Evolutionary conservation across 1,140 invertebrate genomes (phyloP).

Genomic region (Meteorus sp.): DNA sequence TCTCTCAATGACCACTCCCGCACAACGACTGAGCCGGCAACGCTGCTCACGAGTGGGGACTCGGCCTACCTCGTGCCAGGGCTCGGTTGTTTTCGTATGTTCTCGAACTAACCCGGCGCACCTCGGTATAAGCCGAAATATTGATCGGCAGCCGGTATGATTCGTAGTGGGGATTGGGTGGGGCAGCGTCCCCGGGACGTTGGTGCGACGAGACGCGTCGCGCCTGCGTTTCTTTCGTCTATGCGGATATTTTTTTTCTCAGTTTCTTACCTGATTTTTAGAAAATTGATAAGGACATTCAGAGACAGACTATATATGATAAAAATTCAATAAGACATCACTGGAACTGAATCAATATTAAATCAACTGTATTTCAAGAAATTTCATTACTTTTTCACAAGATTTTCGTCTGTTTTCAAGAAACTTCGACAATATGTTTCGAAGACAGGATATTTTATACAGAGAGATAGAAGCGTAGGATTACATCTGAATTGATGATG

Average conservation of each 20-base stretch:
- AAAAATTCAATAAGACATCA: background rate
- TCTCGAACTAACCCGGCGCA: slow-evolving; percentile 2
- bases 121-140: slow-evolving; percentile 26
- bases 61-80: slow-evolving; percentile 43
- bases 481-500: too few relatives aligned
- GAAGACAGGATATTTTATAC: too few relatives aligned
- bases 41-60: slow-evolving; percentile 43
- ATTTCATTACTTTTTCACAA: too few relatives aligned
- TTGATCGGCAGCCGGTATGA: slow-evolving; percentile 32
- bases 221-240: slow-evolving; percentile 11
- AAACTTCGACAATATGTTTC: too few relatives aligned
- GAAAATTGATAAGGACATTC: background rate
- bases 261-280: slow-evolving; percentile 9
- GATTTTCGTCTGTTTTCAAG: too few relatives aligned
- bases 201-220: slow-evolving; percentile 19
- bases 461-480: too few relatives aligned
- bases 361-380: too few relatives aligned
- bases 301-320: background rate
- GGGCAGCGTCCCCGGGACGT: slow-evolving; percentile 39
- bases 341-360: too few relatives aligned
- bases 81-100: slow-evolving; percentile 22
- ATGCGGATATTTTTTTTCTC: slow-evolving; percentile 3
- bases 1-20: slow-evolving; percentile 58
- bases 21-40: slow-evolving; percentile 56
- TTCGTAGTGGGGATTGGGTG: slow-evolving; percentile 27